Conservation (phyloP, 2,797 vertebrate genomes). For the Natrix natrix region DNA sequence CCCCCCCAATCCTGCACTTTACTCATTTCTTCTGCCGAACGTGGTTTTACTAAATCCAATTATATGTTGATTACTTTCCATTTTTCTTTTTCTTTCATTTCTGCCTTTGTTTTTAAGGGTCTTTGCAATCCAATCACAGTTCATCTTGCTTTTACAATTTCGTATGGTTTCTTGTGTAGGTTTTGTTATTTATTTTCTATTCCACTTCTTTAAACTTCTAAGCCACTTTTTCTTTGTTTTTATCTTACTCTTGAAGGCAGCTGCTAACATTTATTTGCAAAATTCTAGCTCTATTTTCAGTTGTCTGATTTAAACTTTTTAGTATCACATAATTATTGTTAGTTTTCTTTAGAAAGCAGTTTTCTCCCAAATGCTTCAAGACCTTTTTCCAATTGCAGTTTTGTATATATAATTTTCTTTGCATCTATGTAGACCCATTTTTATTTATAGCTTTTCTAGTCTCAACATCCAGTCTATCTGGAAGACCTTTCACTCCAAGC, state of each 20-base stretch:
- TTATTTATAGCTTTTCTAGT: neutral
- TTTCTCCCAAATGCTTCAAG: neutral
- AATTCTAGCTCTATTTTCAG: neutral
- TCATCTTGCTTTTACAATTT: neutral
- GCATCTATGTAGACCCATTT: neutral
- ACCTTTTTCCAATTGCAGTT: neutral
- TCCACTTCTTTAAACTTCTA: neutral
- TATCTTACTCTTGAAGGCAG: neutral
- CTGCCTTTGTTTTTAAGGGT: neutral
- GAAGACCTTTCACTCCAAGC: neutral
- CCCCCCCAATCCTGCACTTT: no score
- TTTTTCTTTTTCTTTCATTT: neutral
- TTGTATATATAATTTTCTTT: neutral
- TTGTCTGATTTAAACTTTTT: neutral
- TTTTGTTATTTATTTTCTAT: neutral
- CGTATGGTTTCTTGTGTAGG: neutral
- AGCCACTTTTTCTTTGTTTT: neutral
- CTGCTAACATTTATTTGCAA: neutral
- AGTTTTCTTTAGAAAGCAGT: neutral
- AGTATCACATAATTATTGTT: neutral
- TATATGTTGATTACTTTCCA: neutral
- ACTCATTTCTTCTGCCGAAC: neutral
- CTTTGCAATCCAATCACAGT: neutral
- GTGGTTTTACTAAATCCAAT: neutral
- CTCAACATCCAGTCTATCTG: neutral